These are phyloP conservation scores for Solenopsis invicta DNA, from an alignment of 1,140 invertebrate species.

Conservation along the genomic window DNA sequence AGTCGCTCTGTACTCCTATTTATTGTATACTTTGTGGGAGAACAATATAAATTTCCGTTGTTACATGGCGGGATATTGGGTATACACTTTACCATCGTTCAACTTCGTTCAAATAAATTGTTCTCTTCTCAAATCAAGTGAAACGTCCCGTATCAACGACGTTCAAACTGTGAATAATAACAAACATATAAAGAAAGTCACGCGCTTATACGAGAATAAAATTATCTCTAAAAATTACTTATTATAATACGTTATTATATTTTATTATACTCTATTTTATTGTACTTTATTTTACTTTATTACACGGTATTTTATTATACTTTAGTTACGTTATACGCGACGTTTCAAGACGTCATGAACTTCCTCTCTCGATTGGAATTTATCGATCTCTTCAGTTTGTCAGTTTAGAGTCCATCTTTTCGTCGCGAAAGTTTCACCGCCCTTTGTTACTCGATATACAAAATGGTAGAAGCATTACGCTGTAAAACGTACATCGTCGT, in stretches of 20 bases:
- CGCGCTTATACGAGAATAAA: neutral
- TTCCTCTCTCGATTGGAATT: neutral
- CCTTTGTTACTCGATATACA: conserved; percentile 25
- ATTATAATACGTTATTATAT: neutral
- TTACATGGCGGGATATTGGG: neutral
- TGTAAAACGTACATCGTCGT: conserved; percentile 44
- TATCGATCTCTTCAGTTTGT: neutral
- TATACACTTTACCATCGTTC: neutral
- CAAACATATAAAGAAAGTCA: neutral
- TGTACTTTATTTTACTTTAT: neutral
- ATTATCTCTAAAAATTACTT: conserved; percentile 1
- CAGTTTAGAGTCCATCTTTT: conserved; percentile 2
- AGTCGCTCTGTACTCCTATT: neutral
- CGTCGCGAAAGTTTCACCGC: neutral
- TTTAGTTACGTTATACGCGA: neutral
- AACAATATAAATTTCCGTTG: conserved; percentile 37
- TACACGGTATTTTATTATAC: neutral
- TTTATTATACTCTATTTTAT: neutral
- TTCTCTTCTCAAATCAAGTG: neutral
- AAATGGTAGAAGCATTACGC: conserved; percentile 44
- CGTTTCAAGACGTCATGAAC: neutral
- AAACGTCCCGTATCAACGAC: neutral
- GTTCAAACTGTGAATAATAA: conserved; percentile 2
- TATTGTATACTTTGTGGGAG: conserved; percentile 15
- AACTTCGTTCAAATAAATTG: conserved; percentile 20